These are phyloP conservation scores for Poeciliopsis paucimaculata DNA, from an alignment of 2,797 vertebrate species.

Conservation along the genomic window DNA sequence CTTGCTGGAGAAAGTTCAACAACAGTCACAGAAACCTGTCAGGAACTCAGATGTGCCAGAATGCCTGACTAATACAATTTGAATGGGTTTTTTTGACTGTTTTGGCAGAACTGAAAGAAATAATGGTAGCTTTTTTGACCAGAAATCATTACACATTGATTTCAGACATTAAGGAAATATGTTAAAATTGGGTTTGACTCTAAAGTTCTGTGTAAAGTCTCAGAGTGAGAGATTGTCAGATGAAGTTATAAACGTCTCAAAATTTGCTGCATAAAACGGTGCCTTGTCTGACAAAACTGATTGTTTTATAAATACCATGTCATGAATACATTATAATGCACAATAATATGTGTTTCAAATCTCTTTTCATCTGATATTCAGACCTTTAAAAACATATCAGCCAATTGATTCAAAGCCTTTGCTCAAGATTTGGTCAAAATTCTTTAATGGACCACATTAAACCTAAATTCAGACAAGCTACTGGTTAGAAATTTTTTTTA, in stretches of 20 bases:
- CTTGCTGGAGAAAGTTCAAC: not conserved
- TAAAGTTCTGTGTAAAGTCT: constrained; percentile 33
- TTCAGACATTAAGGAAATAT: constrained; percentile 37
- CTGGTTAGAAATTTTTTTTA: constrained; percentile 3
- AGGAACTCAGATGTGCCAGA: not conserved
- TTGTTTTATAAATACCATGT: not conserved
- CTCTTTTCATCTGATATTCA: not conserved
- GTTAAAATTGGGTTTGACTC: constrained; percentile 36
- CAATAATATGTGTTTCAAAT: not conserved
- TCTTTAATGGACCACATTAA: constrained; percentile 16
- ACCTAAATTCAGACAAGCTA: constrained; percentile 4
- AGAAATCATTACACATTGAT: not conserved
- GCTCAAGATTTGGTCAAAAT: constrained; percentile 9
- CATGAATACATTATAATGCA: not conserved
- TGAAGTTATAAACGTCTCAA: constrained; percentile 10
- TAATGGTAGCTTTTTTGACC: not conserved
- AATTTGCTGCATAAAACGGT: constrained; percentile 18
- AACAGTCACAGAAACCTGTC: not conserved
- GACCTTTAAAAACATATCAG: not conserved
- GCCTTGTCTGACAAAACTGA: constrained; percentile 1
- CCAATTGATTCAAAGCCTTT: constrained; percentile 14
- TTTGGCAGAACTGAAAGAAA: not conserved
- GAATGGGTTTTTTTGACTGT: not conserved
- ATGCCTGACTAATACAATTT: not conserved
- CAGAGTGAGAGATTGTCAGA: constrained; percentile 25